Evolutionary conservation across 1,140 invertebrate species (phyloP), one percentile per base, ranked within the genome.

Genomic region (Caerostris darwini): DNA sequence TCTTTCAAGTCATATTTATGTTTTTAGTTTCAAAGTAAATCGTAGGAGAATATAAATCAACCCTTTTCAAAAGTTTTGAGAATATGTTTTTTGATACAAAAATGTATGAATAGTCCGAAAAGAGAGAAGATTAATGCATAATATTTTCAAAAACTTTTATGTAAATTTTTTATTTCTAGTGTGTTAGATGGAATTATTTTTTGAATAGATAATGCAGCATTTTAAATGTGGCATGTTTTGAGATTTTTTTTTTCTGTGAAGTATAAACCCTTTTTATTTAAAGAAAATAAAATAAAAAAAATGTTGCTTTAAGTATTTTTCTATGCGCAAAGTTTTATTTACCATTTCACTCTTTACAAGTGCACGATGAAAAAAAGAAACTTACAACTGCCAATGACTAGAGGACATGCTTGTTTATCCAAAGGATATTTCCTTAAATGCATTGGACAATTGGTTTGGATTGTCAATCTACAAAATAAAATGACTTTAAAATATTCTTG

Each of bases 361-460:
- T 17, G 34, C 2, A 71, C 34, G 5, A 61, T 82, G 5, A 85
- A 58, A 57, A 83, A 85, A n/a, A 6, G 53, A 7, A 17, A 77
- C 94, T 95, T 90, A 95, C 94, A 96, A 93, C 96, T 96, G 58
- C 95, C 96, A 50, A 96, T 95, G 87, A 95, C 93, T 7, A 96
- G 95, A 56, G 96, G 96, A 92, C 96, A 96, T 17, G 95, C 94
- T 95, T 96, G 96, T 19, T 95, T 95, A 88, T 96, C 96, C 91
- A 96, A 95, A 3, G 96, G 96, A 94, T 96, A 96, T 81, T 96
- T 95, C 94, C 95, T 95, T 90, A 96, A 94, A 92, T 96, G 95
- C 96, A 96, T 96, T 7, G 96, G 96, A 95, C 96, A 96, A 12
- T 95, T 95, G 50, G 96, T 96, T 93, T 96, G 95, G 17, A 96